phyloP scores from a whole-genome alignment of 2,888 invertebrate species.

The Heteropelma amictum region DNA sequence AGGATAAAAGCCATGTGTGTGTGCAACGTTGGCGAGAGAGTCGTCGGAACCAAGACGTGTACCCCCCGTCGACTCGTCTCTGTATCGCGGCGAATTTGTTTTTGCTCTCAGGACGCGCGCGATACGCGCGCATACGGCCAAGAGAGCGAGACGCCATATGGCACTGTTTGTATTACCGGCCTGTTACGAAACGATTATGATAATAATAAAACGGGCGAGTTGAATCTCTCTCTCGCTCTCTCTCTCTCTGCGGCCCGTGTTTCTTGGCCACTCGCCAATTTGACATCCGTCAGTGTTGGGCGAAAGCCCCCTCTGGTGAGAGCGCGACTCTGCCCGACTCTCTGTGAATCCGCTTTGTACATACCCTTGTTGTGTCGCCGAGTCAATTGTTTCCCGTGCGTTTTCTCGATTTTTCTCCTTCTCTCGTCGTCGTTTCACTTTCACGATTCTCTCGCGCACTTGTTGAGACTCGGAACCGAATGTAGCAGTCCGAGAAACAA shows the following conservation, averaged over 20 bases:
- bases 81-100: slow-evolving; percentile 23
- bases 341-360: too few species aligned
- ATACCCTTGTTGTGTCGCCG: slow-evolving; percentile 1
- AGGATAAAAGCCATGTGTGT: slow-evolving; percentile 23
- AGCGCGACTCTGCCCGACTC: not conserved
- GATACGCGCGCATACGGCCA: too few species aligned
- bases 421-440: not conserved
- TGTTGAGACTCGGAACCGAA: too few species aligned
- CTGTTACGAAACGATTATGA: slow-evolving; percentile 75
- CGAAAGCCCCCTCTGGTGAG: slow-evolving; percentile 21
- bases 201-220: slow-evolving; percentile 58
- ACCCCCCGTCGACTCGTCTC: slow-evolving; percentile 30
- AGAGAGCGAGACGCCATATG: slow-evolving; percentile 69
- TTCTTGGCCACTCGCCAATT: slow-evolving; percentile 51
- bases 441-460: too few species aligned
- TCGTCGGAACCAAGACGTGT: slow-evolving; percentile 47
- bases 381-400: slow-evolving; percentile 8
- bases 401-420: slow-evolving; percentile 22
- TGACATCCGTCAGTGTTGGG: slow-evolving; percentile 40
- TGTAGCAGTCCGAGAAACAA: too few species aligned
- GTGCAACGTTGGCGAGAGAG: slow-evolving; percentile 49
- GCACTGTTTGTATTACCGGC: slow-evolving; percentile 71
- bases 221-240: slow-evolving; percentile 11
- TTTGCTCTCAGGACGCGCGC: too few species aligned
- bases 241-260: slow-evolving; percentile 11